Evolutionary conservation across 2,797 vertebrate genomes (phyloP).

Genomic region (Alfaro cultratus): DNA sequence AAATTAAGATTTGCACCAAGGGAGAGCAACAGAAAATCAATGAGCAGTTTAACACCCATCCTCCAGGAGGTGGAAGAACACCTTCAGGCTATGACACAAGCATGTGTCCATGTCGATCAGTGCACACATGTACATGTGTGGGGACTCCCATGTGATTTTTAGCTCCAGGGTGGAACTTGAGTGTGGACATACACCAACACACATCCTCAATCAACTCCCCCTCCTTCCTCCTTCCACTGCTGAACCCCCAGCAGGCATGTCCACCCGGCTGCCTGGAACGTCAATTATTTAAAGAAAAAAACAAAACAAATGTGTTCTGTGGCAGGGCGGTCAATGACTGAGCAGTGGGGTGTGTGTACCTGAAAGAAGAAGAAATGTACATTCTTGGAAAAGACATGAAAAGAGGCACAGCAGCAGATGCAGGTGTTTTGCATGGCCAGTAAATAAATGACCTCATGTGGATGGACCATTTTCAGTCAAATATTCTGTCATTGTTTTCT

Average conservation of each 20-base stretch:
- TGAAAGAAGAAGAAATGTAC: slow-evolving; percentile 29
- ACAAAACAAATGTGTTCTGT: slow-evolving; percentile 21
- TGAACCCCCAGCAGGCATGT: slow-evolving; percentile 47
- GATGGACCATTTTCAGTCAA: neutral
- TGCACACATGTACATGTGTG: slow-evolving; percentile 21
- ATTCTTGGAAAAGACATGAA: neutral
- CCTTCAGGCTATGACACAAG: slow-evolving; percentile 42
- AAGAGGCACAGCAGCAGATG: neutral
- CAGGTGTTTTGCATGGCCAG: neutral
- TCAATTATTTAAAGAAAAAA: slow-evolving; percentile 38
- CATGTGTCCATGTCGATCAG: slow-evolving; percentile 14
- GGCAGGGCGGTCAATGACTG: slow-evolving; percentile 47
- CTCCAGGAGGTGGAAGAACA: slow-evolving; percentile 40
- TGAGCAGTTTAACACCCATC: slow-evolving; percentile 52
- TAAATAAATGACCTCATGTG: neutral
- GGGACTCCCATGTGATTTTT: slow-evolving; percentile 39
- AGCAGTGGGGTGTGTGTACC: slow-evolving; percentile 57
- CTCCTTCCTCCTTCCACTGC: slow-evolving; percentile 16
- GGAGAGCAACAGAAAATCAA: slow-evolving; percentile 66
- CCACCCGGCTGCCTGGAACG: slow-evolving; percentile 55
- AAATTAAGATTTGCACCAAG: slow-evolving; percentile 58
- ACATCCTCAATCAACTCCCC: slow-evolving; percentile 55
- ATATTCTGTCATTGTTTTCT: neutral
- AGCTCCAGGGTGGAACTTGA: slow-evolving; percentile 53
- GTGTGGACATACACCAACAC: slow-evolving; percentile 52